Percentiles rank a stretch among this genome's conserved stretches.
Evolutionary conservation across 2,113 vertebrate genomes (phyloP).

Genomic region (Ciconia boyciana): DNA sequence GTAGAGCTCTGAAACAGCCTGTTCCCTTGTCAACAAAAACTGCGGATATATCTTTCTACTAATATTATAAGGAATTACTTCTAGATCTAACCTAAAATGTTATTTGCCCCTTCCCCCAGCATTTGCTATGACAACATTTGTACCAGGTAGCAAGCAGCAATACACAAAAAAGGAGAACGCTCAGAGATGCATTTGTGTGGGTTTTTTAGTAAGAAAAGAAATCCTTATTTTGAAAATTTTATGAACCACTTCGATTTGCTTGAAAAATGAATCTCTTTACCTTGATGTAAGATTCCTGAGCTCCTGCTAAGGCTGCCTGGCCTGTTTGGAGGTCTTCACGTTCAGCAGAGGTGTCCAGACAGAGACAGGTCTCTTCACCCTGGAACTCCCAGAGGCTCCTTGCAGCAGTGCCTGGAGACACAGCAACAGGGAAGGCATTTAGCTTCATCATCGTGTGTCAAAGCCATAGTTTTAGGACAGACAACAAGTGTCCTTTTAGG

Average conservation of each 20-base stretch:
- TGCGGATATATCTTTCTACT: not conserved
- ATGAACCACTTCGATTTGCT: not conserved
- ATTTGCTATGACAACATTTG: not conserved
- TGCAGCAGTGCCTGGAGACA: slow-evolving; percentile 23
- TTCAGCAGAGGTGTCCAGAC: not conserved
- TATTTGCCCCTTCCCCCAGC: not conserved
- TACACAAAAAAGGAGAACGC: not conserved
- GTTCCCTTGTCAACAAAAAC: not conserved
- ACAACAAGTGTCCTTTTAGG: not conserved
- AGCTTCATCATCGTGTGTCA: not conserved
- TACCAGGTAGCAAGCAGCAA: not conserved
- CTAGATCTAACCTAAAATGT: not conserved
- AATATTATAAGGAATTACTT: not conserved
- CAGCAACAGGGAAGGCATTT: not conserved
- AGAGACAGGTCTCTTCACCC: not conserved
- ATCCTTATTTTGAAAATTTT: not conserved
- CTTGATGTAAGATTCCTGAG: not conserved
- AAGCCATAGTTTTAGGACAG: not conserved
- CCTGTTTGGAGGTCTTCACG: not conserved
- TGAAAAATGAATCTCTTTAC: not conserved
- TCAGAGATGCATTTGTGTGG: not conserved
- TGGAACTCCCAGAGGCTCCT: not conserved
- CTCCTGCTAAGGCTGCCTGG: not conserved
- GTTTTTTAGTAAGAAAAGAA: not conserved
- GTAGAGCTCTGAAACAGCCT: not conserved